Conservation (phyloP, 2,113 vertebrate genomes). For the Eublepharis macularius region DNA sequence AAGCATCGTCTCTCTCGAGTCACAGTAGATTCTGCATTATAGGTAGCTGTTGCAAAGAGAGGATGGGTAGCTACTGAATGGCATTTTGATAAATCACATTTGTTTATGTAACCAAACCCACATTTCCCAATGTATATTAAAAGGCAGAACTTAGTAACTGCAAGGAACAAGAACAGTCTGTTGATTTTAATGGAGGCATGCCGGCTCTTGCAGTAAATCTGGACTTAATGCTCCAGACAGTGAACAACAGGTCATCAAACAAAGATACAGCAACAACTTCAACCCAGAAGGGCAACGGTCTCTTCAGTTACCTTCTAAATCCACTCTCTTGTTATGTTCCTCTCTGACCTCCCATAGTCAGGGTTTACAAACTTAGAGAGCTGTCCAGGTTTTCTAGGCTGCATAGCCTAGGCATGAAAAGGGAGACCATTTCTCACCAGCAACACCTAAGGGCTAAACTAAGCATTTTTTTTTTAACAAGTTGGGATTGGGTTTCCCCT, state of each 20-base stretch:
- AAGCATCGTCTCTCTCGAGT: conserved; percentile 39
- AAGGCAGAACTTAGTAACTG: conserved; percentile 38
- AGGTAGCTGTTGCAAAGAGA: conserved; percentile 24
- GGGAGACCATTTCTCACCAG: no score
- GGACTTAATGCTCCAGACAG: conserved; percentile 19
- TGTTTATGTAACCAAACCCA: conserved; percentile 40
- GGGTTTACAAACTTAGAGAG: no score
- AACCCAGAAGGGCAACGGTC: neutral
- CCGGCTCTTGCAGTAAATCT: conserved; percentile 32
- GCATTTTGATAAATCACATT: conserved; percentile 44
- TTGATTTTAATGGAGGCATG: conserved; percentile 32
- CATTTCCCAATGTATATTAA: neutral
- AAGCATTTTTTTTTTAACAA: no score
- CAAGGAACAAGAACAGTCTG: conserved; percentile 29
- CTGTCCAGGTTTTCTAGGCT: no score
- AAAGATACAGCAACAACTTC: neutral
- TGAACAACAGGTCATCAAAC: neutral
- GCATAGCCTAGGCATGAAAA: no score
- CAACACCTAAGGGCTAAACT: no score
- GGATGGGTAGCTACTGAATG: conserved; percentile 60
- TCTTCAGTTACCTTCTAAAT: neutral
- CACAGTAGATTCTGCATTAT: conserved; percentile 47
- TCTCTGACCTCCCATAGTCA: neutral
- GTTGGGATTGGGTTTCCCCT: no score
- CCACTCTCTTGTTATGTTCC: neutral